Conservation (phyloP, 2,888 invertebrate species). For the Scaptodrosophila latifasciaeformis region DNA sequence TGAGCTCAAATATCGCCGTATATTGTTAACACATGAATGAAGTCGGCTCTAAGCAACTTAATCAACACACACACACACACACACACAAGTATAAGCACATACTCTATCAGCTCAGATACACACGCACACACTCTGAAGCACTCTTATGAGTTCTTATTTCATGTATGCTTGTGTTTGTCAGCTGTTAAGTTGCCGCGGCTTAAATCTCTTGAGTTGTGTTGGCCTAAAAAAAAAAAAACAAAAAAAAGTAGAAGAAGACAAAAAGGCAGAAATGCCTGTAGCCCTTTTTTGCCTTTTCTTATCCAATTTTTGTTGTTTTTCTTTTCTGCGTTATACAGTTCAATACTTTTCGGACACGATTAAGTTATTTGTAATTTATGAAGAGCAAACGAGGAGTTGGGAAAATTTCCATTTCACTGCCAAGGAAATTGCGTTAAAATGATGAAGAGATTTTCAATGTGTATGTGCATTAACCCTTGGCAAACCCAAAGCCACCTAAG, state of each 20-base stretch:
- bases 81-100: constrained; percentile 6
- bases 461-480: neutral
- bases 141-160: no score
- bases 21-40: constrained; percentile 58
- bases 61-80: constrained; percentile 39
- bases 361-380: constrained; percentile 65
- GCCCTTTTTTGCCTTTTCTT: constrained; percentile 19
- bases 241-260: no score
- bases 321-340: constrained; percentile 36
- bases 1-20: constrained; percentile 27
- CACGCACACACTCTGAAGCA: constrained; percentile 10
- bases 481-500: no score
- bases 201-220: constrained; percentile 26
- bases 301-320: neutral
- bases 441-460: constrained; percentile 34
- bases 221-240: neutral
- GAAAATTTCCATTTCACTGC: constrained; percentile 49
- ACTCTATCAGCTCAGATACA: no score
- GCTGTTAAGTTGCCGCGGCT: constrained; percentile 42
- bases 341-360: constrained; percentile 63
- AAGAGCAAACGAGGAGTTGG: constrained; percentile 11
- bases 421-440: constrained; percentile 56
- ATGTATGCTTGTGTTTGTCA: constrained; percentile 47
- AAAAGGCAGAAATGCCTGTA: constrained; percentile 15
- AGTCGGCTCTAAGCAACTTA: constrained; percentile 59